Evolutionary conservation across 1,140 invertebrate genomes (phyloP).

Genomic region (Diabrotica undecimpunctata): DNA sequence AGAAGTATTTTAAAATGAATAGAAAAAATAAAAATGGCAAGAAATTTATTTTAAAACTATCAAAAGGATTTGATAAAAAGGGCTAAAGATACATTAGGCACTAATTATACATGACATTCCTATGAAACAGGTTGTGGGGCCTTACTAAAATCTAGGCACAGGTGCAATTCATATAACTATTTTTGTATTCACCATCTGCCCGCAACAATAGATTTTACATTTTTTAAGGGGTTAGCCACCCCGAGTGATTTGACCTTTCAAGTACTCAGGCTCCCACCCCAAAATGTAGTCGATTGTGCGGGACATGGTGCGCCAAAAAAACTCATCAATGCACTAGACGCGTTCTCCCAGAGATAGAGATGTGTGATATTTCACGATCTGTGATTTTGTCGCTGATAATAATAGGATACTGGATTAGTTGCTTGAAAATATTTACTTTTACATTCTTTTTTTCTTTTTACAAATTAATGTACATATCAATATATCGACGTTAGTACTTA

Average conservation of each 20-base stretch:
- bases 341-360: background rate
- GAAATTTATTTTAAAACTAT: too few species aligned
- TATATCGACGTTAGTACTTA: too few species aligned
- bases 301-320: constrained; percentile 15
- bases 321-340: constrained; percentile 4
- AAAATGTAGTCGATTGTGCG: constrained; percentile 4
- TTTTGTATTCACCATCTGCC: background rate
- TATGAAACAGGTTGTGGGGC: constrained; percentile 3
- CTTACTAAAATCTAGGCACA: background rate
- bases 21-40: too few species aligned
- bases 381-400: too few species aligned
- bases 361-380: too few species aligned
- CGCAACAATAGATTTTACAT: constrained; percentile 8
- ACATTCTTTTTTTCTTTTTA: too few species aligned
- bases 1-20: too few species aligned
- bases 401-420: too few species aligned
- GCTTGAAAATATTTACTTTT: too few species aligned
- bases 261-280: constrained; percentile 6
- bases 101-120: background rate
- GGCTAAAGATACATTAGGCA: too few species aligned
- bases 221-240: constrained; percentile 12
- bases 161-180: constrained; percentile 3
- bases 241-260: constrained; percentile 6
- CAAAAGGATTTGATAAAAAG: too few species aligned
- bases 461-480: too few species aligned